Conservation (phyloP, 2,797 vertebrate genomes). For the Micromesistius poutassou region DNA sequence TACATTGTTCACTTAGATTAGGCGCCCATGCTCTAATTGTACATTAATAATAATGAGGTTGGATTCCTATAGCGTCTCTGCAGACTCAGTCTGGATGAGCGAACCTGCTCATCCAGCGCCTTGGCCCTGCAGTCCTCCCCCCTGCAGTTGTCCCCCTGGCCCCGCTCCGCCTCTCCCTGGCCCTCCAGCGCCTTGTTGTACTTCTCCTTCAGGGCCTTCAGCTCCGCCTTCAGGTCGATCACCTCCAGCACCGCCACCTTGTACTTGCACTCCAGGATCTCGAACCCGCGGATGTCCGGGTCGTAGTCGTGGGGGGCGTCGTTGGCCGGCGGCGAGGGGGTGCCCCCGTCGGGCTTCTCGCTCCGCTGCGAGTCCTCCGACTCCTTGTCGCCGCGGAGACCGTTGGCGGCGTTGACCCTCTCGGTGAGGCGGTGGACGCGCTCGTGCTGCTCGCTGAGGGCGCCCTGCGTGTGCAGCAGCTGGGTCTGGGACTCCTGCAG, state of each 20-base stretch:
- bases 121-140: slow-evolving; percentile 83
- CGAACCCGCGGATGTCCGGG: slow-evolving; percentile 86
- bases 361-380: slow-evolving; percentile 78
- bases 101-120: slow-evolving; percentile 81
- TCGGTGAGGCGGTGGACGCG: slow-evolving; percentile 88
- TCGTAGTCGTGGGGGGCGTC: slow-evolving; percentile 81
- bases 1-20: too few species aligned
- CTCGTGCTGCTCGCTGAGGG: slow-evolving; percentile 89
- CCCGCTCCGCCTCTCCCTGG: slow-evolving; percentile 71
- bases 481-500: slow-evolving; percentile 95
- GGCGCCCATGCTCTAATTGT: neutral
- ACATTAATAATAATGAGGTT: neutral
- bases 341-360: slow-evolving; percentile 79
- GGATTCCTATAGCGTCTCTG: neutral
- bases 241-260: slow-evolving; percentile 96
- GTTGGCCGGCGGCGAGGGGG: slow-evolving; percentile 48
- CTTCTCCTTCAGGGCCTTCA: slow-evolving; percentile 95
- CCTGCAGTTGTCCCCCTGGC: slow-evolving; percentile 82
- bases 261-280: slow-evolving; percentile 96
- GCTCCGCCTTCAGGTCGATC: slow-evolving; percentile 95
- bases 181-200: slow-evolving; percentile 90
- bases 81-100: slow-evolving; percentile 4
- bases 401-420: slow-evolving; percentile 81
- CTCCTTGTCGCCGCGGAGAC: slow-evolving; percentile 83
- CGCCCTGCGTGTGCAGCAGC: slow-evolving; percentile 93